Evolutionary conservation across 1,140 invertebrate genomes (phyloP), one percentile per base, ranked within the genome.

Genomic region (Phymorhynchus buccinoides): DNA sequence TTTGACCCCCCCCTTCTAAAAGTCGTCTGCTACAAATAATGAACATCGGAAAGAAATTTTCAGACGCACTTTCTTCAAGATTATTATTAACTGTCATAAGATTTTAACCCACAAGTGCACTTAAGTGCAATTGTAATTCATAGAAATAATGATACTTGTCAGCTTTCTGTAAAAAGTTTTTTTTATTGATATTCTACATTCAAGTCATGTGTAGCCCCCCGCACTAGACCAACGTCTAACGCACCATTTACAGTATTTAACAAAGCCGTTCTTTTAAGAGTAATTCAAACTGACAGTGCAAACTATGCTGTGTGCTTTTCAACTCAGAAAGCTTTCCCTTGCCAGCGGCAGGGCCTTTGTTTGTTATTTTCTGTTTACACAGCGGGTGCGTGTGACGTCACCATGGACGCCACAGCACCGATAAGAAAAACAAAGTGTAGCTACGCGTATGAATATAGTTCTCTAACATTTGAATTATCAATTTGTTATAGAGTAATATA

Each of bases 341-440:
- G 80, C 41, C 52, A 71, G 39, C 66, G 48, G 30, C 35, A 68
- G 66, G 39, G 41, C 71, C 87, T 86, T 89, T 90, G 88, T 90
- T 89, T 90, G 88, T 91, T 90, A 88, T 87, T 91, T 89, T 90
- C 84, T 90, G 89, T 91, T 91, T 89, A 91, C 90, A 88, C 88
- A 89, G 90, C 89, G 89, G 89, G 89, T 90, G 89, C 87, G 81
- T 84, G 89, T 91, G 90, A 91, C 90, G 90, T 91, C 90, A 91
- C 88, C 71, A 79, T 85, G 77, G 62, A 71, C 73, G 85, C 62
- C 86, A 18, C 12, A 85, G 79, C 44, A 85, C 88, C 35, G 75
- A 86, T 86, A 87, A 87, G 86, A 90, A 89, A 87, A 90, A 91
- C 87, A 89, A 90, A 86, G 87, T 88, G 68, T 78, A 68, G 80